Conservation (phyloP, 2,113 vertebrate species). For the Cololabis saira region DNA sequence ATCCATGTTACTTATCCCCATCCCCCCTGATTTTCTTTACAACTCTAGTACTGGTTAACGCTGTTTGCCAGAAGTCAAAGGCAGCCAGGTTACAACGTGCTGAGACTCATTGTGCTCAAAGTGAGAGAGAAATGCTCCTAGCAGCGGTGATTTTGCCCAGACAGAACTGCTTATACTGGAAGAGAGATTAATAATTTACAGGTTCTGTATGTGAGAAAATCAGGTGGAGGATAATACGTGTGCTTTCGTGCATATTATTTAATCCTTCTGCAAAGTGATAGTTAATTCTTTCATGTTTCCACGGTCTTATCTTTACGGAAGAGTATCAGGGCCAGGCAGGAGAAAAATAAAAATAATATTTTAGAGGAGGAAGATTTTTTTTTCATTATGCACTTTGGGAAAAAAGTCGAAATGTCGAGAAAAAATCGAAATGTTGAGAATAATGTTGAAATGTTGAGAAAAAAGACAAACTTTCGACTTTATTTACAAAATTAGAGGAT, state of each 20-base stretch:
- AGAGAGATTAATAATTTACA: constrained; percentile 31
- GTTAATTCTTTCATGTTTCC: constrained; percentile 27
- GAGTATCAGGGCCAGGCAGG: too few species aligned
- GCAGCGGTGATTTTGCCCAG: constrained; percentile 2
- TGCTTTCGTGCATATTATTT: constrained; percentile 23
- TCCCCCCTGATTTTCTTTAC: too few species aligned
- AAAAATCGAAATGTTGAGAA: too few species aligned
- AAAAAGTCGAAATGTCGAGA: too few species aligned
- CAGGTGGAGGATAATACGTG: constrained; percentile 5
- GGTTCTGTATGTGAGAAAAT: constrained; percentile 12
- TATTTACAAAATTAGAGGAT: too few species aligned
- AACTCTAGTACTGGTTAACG: too few species aligned
- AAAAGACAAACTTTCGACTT: too few species aligned
- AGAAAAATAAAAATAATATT: too few species aligned
- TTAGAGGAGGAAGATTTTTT: too few species aligned
- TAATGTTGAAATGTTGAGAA: too few species aligned
- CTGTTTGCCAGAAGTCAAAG: constrained; percentile 35
- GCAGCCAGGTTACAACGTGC: constrained; percentile 18
- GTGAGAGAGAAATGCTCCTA: neutral
- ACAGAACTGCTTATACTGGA: neutral
- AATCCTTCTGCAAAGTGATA: constrained; percentile 35
- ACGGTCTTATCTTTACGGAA: constrained; percentile 51
- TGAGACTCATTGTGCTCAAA: constrained; percentile 18
- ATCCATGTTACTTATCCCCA: too few species aligned
- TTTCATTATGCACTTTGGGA: too few species aligned